phyloP scores from a whole-genome alignment of 2,888 invertebrate genomes.

The Drosophila hamatofila region DNA sequence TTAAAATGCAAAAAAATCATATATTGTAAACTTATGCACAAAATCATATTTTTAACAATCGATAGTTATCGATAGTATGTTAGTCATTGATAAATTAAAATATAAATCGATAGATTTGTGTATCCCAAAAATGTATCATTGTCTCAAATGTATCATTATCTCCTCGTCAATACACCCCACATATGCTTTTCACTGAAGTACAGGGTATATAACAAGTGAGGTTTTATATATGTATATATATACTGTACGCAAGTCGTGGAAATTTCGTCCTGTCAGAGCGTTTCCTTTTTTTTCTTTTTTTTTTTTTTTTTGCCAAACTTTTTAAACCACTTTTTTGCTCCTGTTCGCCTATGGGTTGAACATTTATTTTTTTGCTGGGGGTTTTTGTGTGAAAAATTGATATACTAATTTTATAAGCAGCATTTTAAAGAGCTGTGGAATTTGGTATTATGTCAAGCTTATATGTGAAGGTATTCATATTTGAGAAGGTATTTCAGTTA shows the following conservation, averaged over 20 bases:
- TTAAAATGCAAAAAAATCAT: not conserved
- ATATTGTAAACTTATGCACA: too few relatives aligned
- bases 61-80: too few relatives aligned
- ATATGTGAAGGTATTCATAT: not conserved
- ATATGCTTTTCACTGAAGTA: not conserved
- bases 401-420: conserved; percentile 21
- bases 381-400: conserved; percentile 35
- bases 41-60: too few relatives aligned
- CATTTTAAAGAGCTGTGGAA: conserved; percentile 1
- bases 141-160: too few relatives aligned
- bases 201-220: conserved; percentile 5
- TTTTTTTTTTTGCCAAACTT: conserved; percentile 52
- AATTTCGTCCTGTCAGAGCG: not conserved
- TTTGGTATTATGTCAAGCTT: not conserved
- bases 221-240: not conserved
- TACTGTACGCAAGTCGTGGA: conserved; percentile 10
- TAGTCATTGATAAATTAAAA: too few relatives aligned
- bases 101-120: too few relatives aligned
- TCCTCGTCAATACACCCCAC: not conserved
- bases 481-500: not conserved
- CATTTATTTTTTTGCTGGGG: conserved; percentile 19
- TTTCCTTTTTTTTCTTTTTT: conserved; percentile 9
- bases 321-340: conserved; percentile 48
- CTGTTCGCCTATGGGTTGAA: conserved; percentile 24
- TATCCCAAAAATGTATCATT: too few relatives aligned